Conservation (phyloP, 2,888 invertebrate genomes). For the Nezara viridula region DNA sequence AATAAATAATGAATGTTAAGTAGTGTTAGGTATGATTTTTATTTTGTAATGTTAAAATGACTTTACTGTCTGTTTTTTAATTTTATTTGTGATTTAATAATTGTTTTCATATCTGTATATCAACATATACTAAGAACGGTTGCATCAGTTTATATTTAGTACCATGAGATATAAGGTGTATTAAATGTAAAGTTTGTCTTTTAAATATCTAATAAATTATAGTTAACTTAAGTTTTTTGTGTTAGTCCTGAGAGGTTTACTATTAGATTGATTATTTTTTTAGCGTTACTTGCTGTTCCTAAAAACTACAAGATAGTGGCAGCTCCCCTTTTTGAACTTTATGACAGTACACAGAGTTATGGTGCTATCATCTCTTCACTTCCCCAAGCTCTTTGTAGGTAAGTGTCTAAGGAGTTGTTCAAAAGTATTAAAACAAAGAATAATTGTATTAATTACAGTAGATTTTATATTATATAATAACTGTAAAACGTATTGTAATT, state of each 20-base stretch:
- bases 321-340: conserved; percentile 97
- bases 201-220: neutral
- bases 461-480: neutral
- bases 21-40: neutral
- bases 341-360: conserved; percentile 98
- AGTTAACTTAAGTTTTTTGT: neutral
- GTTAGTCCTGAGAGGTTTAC: neutral
- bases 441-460: neutral
- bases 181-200: neutral
- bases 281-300: conserved; percentile 96
- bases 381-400: conserved; percentile 95
- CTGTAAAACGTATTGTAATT: too few species aligned
- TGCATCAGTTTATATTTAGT: neutral
- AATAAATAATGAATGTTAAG: neutral
- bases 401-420: conserved; percentile 65
- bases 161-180: neutral
- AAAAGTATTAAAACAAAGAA: too few species aligned
- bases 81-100: neutral
- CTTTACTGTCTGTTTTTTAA: neutral
- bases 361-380: conserved; percentile 99
- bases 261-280: conserved; percentile 59
- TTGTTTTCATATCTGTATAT: neutral
- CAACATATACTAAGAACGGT: neutral
- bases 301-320: conserved; percentile 99
- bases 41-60: neutral